phyloP scores from a whole-genome alignment of 2,888 invertebrate species.

The Branchellion lobata region DNA sequence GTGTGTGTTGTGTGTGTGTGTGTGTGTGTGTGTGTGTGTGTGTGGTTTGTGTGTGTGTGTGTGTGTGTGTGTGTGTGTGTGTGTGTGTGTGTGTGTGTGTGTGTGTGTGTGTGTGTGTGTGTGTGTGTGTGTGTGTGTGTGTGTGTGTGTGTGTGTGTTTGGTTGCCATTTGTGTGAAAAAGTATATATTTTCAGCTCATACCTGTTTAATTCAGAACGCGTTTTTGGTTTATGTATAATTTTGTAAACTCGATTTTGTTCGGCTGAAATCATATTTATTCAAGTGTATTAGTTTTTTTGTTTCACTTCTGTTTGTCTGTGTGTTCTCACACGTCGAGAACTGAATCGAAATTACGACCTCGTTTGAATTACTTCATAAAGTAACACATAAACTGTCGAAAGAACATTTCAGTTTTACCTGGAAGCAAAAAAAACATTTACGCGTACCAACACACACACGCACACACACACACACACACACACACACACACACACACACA shows the following conservation, averaged over 20 bases:
- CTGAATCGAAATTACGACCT: not conserved
- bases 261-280: not conserved
- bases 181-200: not conserved
- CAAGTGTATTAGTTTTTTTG: not conserved
- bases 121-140: slow-evolving; percentile 4
- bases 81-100: too few species aligned
- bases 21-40: too few species aligned
- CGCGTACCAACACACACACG: too few species aligned
- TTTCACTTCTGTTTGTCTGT: not conserved
- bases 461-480: too few species aligned
- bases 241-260: slow-evolving; percentile 5
- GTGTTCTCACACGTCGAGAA: not conserved
- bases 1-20: not conserved
- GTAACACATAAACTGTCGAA: too few species aligned
- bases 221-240: slow-evolving; percentile 4
- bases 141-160: slow-evolving; percentile 1
- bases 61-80: too few species aligned
- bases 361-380: too few species aligned
- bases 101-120: too few species aligned
- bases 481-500: too few species aligned
- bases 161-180: not conserved
- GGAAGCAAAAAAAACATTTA: too few species aligned
- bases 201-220: slow-evolving; percentile 13
- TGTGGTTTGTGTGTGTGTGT: too few species aligned
- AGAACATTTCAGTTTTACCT: too few species aligned